These are phyloP conservation scores for Drosophila buzzatii DNA, from an alignment of 2,888 invertebrate species.

Conservation along the genomic window DNA sequence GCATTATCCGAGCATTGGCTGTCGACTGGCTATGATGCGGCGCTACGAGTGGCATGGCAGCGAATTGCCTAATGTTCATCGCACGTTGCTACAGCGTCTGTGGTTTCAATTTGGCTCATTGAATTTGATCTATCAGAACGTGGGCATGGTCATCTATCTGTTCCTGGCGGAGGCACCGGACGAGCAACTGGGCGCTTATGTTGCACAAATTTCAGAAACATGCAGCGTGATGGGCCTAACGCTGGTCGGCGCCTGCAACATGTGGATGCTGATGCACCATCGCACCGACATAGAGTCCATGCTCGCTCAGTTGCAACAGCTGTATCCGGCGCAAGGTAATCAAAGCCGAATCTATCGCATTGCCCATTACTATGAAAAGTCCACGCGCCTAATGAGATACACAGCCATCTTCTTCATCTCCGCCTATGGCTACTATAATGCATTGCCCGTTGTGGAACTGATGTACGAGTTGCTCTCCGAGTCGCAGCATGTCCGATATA, in stretches of 20 bases:
- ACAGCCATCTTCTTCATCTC: slow-evolving; percentile 61
- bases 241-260: slow-evolving; percentile 64
- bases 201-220: slow-evolving; percentile 60
- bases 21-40: slow-evolving; percentile 56
- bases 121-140: slow-evolving; percentile 71
- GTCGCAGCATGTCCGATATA: slow-evolving; percentile 49
- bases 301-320: slow-evolving; percentile 46
- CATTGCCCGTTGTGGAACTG: slow-evolving; percentile 64
- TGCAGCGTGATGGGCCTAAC: slow-evolving; percentile 69
- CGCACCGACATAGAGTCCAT: slow-evolving; percentile 58
- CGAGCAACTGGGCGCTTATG: slow-evolving; percentile 22
- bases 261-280: slow-evolving; percentile 62
- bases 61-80: neutral
- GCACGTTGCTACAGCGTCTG: slow-evolving; percentile 11
- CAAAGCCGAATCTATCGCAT: slow-evolving; percentile 44
- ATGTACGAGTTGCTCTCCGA: slow-evolving; percentile 57
- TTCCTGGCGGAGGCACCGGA: slow-evolving; percentile 23
- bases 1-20: slow-evolving; percentile 72
- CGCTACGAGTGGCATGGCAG: slow-evolving; percentile 58
- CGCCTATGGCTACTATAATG: slow-evolving; percentile 68
- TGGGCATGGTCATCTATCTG: slow-evolving; percentile 69
- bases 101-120: slow-evolving; percentile 58
- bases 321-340: slow-evolving; percentile 1
- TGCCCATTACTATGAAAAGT: slow-evolving; percentile 53
- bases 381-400: slow-evolving; percentile 60